phyloP scores from a whole-genome alignment of 2,797 vertebrate genomes.

The Erethizon dorsatum region DNA sequence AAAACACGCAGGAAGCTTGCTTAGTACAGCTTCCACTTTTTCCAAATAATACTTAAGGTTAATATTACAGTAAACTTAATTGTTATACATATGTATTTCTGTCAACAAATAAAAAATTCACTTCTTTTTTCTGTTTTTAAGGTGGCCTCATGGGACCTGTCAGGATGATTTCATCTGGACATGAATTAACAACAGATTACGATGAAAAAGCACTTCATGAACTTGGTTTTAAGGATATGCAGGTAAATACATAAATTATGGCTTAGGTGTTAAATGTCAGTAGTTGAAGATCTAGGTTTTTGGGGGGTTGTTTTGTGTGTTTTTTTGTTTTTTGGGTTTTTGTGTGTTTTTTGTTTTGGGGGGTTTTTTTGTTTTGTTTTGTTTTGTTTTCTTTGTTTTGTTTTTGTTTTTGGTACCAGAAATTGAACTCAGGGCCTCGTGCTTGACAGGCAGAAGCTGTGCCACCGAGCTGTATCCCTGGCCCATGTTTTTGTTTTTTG shows the following conservation, averaged over 20 bases:
- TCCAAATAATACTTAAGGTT: conserved; percentile 30
- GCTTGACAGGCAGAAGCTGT: too few species aligned
- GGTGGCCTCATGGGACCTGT: conserved; percentile 99
- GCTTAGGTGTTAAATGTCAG: conserved; percentile 52
- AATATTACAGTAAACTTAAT: not conserved
- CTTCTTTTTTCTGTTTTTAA: conserved; percentile 83
- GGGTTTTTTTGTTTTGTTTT: not conserved
- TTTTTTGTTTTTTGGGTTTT: too few species aligned
- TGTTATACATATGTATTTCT: not conserved
- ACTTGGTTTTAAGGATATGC: conserved; percentile 99
- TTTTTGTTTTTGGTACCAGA: too few species aligned
- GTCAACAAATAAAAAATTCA: not conserved
- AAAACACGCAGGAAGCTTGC: not conserved
- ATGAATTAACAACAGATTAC: conserved; percentile 98
- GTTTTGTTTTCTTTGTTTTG: too few species aligned
- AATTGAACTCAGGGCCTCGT: too few species aligned
- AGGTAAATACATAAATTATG: conserved; percentile 90
- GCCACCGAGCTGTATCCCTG: too few species aligned
- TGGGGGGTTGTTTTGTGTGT: too few species aligned
- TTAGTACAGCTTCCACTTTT: not conserved
- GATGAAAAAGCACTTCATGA: conserved; percentile 99
- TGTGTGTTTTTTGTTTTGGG: not conserved
- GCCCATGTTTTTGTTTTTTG: too few species aligned
- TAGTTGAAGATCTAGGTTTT: not conserved
- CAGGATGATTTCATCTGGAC: conserved; percentile 99